A percentile compares a stretch with the other conserved stretches of the same genome.
Evolutionary conservation across 2,113 vertebrate genomes (phyloP).

Genomic region (Chamaetylas fuelleborni): DNA sequence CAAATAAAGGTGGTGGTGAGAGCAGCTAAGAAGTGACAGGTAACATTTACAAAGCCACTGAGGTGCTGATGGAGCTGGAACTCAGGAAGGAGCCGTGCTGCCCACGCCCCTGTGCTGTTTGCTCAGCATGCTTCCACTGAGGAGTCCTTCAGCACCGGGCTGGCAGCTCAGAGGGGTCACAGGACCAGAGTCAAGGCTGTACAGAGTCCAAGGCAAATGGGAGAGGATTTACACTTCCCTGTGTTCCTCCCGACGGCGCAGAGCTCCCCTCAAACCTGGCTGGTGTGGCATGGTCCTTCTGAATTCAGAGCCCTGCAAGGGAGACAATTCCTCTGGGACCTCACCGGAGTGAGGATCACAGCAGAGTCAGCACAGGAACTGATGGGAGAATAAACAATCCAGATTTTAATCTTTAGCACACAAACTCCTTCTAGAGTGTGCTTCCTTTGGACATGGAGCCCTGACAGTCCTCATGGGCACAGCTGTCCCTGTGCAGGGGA

Average conservation of each 20-base stretch:
- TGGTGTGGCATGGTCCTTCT: not conserved
- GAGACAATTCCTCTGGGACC: constrained; percentile 21
- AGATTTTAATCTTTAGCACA: not conserved
- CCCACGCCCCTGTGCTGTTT: not conserved
- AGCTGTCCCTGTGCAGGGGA: not conserved
- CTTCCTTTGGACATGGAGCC: not conserved
- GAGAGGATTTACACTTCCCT: constrained; percentile 52
- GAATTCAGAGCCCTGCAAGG: constrained; percentile 44
- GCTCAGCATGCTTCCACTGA: constrained; percentile 30
- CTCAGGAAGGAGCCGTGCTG: not conserved
- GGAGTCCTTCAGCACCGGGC: constrained; percentile 26
- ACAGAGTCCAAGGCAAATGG: constrained; percentile 48
- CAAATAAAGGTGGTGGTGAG: constrained; percentile 36
- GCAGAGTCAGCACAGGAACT: not conserved
- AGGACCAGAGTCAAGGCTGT: constrained; percentile 45
- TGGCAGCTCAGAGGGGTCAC: constrained; percentile 13
- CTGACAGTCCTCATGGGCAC: not conserved
- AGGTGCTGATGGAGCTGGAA: not conserved
- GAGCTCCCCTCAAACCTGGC: constrained; percentile 51
- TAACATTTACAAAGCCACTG: constrained; percentile 48
- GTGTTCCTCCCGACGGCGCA: not conserved
- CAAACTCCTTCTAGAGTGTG: not conserved
- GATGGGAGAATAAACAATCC: not conserved
- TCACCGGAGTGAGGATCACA: fast-evolving
- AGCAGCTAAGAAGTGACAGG: constrained; percentile 11